Conservation (phyloP, 2,888 invertebrate species). For the Proisotoma minuta region DNA sequence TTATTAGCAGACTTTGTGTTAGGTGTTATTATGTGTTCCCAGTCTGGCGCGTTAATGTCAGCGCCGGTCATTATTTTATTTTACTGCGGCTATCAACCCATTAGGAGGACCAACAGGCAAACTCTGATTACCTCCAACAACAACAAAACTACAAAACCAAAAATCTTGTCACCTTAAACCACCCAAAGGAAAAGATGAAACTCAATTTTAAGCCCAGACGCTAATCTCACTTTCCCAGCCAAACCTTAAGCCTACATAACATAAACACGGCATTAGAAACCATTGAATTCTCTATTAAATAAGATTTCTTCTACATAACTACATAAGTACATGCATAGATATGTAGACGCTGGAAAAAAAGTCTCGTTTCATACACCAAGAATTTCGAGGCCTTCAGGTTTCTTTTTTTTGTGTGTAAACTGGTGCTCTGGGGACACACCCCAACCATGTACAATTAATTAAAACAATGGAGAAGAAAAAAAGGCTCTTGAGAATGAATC, state of each 20-base stretch:
- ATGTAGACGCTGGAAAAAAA: background rate
- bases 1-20: conserved; percentile 31
- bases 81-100: conserved; percentile 38
- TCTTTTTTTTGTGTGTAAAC: no score
- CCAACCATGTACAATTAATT: no score
- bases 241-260: background rate
- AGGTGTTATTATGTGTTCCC: no score
- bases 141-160: no score
- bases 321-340: background rate
- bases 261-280: background rate
- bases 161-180: background rate
- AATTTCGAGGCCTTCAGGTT: no score
- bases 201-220: conserved; percentile 1
- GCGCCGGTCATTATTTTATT: conserved; percentile 37
- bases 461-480: no score
- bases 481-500: no score
- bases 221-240: background rate
- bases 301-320: background rate
- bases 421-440: no score
- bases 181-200: background rate
- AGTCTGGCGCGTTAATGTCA: conserved; percentile 37
- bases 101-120: conserved; percentile 25
- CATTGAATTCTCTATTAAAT: background rate
- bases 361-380: background rate
- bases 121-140: conserved; percentile 11